Evolutionary conservation across 2,797 vertebrate genomes (phyloP).

Genomic region (Lagorchestes hirsutus): DNA sequence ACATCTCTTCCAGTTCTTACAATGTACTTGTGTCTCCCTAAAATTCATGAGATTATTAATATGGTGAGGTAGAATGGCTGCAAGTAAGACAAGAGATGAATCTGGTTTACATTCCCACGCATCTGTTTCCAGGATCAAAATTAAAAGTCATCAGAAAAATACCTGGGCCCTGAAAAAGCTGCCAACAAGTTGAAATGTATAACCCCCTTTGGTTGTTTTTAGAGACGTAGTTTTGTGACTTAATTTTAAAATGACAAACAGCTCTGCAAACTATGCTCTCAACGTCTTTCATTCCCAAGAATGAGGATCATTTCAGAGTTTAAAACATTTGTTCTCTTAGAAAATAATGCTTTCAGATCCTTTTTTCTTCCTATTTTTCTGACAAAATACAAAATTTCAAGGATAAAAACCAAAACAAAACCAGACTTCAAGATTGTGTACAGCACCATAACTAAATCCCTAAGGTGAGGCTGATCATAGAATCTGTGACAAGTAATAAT

Average conservation of each 20-base stretch:
- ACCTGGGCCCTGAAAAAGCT: conserved; percentile 37
- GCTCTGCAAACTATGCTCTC: conserved; percentile 26
- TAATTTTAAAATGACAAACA: conserved; percentile 71
- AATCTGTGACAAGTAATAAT: background rate
- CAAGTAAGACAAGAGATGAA: conserved; percentile 28
- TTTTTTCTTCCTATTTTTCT: background rate
- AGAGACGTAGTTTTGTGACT: conserved; percentile 69
- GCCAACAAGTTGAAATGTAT: conserved; percentile 52
- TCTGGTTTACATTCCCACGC: conserved; percentile 36
- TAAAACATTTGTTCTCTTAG: conserved; percentile 5
- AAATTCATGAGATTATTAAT: background rate
- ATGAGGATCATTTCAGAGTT: conserved; percentile 50
- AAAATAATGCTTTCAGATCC: conserved; percentile 49
- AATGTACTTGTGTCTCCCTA: background rate
- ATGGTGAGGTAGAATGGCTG: background rate
- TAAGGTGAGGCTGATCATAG: conserved; percentile 20
- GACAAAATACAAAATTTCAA: conserved; percentile 15
- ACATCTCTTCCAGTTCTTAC: background rate
- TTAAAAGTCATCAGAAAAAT: conserved; percentile 38
- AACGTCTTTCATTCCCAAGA: conserved; percentile 41
- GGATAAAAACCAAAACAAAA: background rate
- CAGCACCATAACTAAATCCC: conserved; percentile 31
- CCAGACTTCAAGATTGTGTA: conserved; percentile 29
- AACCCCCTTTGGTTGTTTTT: conserved; percentile 54
- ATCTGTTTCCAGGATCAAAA: conserved; percentile 58